These are phyloP conservation scores for Drosophila suzukii DNA, from an alignment of 1,140 invertebrate species.

Conservation along the genomic window DNA sequence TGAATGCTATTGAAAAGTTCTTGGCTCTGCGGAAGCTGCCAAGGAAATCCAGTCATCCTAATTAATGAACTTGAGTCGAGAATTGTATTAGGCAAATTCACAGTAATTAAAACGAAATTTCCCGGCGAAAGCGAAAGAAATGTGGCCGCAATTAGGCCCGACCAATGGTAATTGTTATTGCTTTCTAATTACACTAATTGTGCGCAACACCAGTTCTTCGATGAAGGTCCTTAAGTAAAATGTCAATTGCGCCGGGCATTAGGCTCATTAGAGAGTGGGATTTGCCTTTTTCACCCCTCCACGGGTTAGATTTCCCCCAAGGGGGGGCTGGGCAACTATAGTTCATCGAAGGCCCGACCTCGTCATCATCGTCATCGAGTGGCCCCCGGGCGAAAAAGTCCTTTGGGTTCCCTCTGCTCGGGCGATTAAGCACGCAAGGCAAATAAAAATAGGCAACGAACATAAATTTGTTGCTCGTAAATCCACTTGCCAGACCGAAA, in stretches of 20 bases:
- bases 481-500: slow-evolving; percentile 65
- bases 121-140: slow-evolving; percentile 26
- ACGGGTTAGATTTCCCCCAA: slow-evolving; percentile 8
- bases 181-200: slow-evolving; percentile 80
- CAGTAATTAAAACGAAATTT: slow-evolving; percentile 55
- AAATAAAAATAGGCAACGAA: slow-evolving; percentile 83
- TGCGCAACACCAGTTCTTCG: slow-evolving; percentile 60
- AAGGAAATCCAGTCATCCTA: slow-evolving; percentile 17
- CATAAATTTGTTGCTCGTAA: slow-evolving; percentile 83
- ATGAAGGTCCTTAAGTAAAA: slow-evolving; percentile 76
- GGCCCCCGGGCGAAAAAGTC: slow-evolving; percentile 44
- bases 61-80: slow-evolving; percentile 68
- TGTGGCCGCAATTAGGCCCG: slow-evolving; percentile 46
- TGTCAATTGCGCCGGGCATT: slow-evolving; percentile 75
- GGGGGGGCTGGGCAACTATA: slow-evolving; percentile 40
- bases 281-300: background rate
- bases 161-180: slow-evolving; percentile 75
- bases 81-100: slow-evolving; percentile 63
- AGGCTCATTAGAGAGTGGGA: slow-evolving; percentile 60
- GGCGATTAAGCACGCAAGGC: slow-evolving; percentile 80
- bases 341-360: slow-evolving; percentile 41
- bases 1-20: slow-evolving; percentile 38
- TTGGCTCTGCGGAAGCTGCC: slow-evolving; percentile 43
- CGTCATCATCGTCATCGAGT: slow-evolving; percentile 31
- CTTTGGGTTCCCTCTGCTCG: slow-evolving; percentile 43